Evolutionary conservation across 92 coral and sea anemone species (phyloP).

Genomic region (Umimayanthus kanabou): DNA sequence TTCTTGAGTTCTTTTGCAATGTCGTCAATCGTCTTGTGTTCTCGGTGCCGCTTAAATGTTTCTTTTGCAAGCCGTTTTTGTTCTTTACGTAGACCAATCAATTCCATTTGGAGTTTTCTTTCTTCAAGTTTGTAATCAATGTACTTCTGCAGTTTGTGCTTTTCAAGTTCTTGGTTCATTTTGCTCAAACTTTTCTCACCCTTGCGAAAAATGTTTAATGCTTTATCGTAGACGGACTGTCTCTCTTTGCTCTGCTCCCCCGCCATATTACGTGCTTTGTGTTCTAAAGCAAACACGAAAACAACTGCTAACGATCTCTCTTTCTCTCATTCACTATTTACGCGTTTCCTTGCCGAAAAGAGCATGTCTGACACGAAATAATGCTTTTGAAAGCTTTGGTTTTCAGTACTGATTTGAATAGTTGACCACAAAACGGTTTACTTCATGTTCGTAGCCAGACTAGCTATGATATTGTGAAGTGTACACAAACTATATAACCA

Average conservation of each 20-base stretch:
- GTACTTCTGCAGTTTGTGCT: constrained; percentile 60
- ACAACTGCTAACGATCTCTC: background rate
- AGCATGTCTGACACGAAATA: too few species aligned
- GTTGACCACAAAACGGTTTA: too few species aligned
- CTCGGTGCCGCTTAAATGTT: constrained; percentile 58
- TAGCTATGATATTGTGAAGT: too few species aligned
- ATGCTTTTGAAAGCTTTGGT: too few species aligned
- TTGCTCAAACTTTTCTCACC: constrained; percentile 60
- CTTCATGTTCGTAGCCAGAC: too few species aligned
- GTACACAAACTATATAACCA: too few species aligned
- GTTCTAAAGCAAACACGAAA: background rate
- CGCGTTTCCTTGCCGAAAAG: too few species aligned
- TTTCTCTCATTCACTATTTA: too few species aligned
- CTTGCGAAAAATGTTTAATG: constrained; percentile 68
- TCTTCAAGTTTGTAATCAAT: constrained; percentile 78
- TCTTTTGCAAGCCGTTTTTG: constrained; percentile 69
- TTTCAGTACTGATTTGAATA: too few species aligned
- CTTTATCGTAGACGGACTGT: constrained; percentile 87
- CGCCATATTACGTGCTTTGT: constrained; percentile 49
- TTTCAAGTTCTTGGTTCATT: constrained; percentile 64
- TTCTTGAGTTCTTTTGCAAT: constrained; percentile 74
- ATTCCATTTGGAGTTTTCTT: constrained; percentile 65
- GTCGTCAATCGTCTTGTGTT: constrained; percentile 74
- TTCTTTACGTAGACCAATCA: constrained; percentile 66
- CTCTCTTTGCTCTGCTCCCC: constrained; percentile 55